Base-by-base conservation (phyloP, 1,140 invertebrate genomes). In the Drosophila dunni region DNA sequence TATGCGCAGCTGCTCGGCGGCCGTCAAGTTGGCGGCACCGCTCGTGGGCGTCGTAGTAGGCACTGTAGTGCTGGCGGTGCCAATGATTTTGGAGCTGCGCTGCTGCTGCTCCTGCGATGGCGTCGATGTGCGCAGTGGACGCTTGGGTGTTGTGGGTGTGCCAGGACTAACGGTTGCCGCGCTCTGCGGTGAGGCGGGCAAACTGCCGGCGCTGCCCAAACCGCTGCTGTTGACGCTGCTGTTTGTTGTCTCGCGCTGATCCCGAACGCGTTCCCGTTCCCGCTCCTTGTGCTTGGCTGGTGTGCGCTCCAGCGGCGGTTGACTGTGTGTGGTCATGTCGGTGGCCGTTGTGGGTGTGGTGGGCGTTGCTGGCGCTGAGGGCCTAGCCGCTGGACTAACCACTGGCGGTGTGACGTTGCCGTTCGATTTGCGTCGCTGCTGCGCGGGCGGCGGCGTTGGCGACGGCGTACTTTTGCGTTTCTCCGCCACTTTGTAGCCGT, bases 401-500 rank as follows among this genome's bases (percentile, higher is more conserved):
- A 36, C 4, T 13, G 68, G 62, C 13, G 71, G 51, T 20, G 63
- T 70, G 3, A 45, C 62, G 69, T 45, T 65, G 40, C 40, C 62
- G 40, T 29, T 29, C 24, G 81, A 88, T 20, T 88, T 91, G 46
- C 79, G 82, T 54, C 79, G 79, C 83, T 88, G 83, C 36, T 72
- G 76, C 74, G 78, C 70, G 57, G 81, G 75, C 60, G 65, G 62
- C 75, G 86, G 61, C 75, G 86, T 67, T 10, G 83, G 75, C 60
- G 80, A 90, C 50, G 89, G 70, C 40, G 83, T 71, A 69, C 85
- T 89, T 56, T 92, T 92, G 61, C 89, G 82, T 92, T 92, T 92
- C 64, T 92, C 91, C 90, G 91, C 91, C 91, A 92, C 91, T 91
- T 91, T 92, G 88, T 72, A 51, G 80, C 71, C 70, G 71, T 65